Evolutionary conservation across 1,140 invertebrate species (phyloP).

Genomic region (Trigoniulus corallinus): DNA sequence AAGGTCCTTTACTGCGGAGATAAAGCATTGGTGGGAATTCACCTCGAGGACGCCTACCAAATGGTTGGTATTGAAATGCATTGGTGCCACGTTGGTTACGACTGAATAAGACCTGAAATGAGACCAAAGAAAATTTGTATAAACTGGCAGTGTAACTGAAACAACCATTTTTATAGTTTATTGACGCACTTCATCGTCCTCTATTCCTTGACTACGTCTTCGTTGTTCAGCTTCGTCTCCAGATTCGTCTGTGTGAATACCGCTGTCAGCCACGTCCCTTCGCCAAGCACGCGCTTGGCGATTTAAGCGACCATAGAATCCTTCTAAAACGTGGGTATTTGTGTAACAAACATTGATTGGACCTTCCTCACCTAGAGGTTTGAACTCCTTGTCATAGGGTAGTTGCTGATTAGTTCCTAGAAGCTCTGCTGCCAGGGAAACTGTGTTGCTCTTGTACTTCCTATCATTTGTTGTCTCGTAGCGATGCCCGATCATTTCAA

Average conservation of each 20-base stretch:
- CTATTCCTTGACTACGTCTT: background rate
- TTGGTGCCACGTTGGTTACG: background rate
- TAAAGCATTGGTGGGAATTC: background rate
- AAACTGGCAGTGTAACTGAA: background rate
- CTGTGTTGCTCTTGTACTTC: constrained; percentile 8
- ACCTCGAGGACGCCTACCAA: background rate
- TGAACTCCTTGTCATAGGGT: constrained; percentile 14
- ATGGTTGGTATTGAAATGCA: background rate
- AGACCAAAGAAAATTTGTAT: background rate
- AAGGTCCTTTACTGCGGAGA: background rate
- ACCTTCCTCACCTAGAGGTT: constrained; percentile 8
- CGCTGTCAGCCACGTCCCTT: background rate
- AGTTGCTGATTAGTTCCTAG: constrained; percentile 12
- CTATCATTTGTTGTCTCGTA: constrained; percentile 10
- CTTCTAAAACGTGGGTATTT: background rate
- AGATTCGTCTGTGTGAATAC: constrained; percentile 6
- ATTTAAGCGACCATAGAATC: constrained; percentile 1
- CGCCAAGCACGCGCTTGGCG: background rate
- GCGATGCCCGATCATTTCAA: constrained; percentile 12
- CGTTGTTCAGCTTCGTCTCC: constrained; percentile 1
- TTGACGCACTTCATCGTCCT: background rate
- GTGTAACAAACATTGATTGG: background rate
- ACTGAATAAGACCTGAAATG: background rate
- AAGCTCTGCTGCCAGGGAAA: constrained; percentile 14
- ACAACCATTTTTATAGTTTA: background rate